Conservation (phyloP, 1,140 invertebrate species). For the Tribolium madens region DNA sequence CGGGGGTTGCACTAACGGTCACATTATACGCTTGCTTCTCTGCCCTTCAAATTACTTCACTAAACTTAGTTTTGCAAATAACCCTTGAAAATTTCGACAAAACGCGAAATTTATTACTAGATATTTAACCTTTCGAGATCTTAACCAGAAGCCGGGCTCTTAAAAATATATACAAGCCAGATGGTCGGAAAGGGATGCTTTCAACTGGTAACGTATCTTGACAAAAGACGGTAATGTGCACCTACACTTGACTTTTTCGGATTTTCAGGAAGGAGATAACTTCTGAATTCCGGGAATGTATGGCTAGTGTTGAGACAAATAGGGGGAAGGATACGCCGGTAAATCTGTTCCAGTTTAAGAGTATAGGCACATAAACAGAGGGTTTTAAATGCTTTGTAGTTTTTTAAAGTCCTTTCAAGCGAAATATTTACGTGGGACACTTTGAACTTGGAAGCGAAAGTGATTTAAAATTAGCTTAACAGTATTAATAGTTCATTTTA, state of each 20-base stretch:
- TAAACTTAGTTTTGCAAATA: not conserved
- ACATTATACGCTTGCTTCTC: not conserved
- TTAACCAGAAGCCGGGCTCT: constrained; percentile 20
- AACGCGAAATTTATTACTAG: not conserved
- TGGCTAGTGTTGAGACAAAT: constrained; percentile 4
- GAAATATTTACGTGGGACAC: not conserved
- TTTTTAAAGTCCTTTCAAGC: not conserved
- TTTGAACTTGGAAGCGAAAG: not conserved
- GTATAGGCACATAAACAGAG: not conserved
- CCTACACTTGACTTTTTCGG: constrained; percentile 24
- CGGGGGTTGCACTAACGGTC: constrained; percentile 35
- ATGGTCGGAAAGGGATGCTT: constrained; percentile 26
- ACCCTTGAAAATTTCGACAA: not conserved
- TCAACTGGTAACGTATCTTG: constrained; percentile 12
- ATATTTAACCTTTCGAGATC: constrained; percentile 9
- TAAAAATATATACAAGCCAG: constrained; percentile 37
- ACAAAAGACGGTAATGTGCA: constrained; percentile 22
- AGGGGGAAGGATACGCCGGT: not conserved
- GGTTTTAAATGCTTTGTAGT: not conserved
- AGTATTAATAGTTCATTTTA: constrained; percentile 4
- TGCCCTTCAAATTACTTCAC: constrained; percentile 9
- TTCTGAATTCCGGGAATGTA: constrained; percentile 5
- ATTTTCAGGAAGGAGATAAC: constrained; percentile 14
- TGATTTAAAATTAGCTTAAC: constrained; percentile 24
- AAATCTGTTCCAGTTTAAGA: constrained; percentile 1